Evolutionary conservation across 2,888 invertebrate species (phyloP).

Genomic region (Mythimna vitellina): DNA sequence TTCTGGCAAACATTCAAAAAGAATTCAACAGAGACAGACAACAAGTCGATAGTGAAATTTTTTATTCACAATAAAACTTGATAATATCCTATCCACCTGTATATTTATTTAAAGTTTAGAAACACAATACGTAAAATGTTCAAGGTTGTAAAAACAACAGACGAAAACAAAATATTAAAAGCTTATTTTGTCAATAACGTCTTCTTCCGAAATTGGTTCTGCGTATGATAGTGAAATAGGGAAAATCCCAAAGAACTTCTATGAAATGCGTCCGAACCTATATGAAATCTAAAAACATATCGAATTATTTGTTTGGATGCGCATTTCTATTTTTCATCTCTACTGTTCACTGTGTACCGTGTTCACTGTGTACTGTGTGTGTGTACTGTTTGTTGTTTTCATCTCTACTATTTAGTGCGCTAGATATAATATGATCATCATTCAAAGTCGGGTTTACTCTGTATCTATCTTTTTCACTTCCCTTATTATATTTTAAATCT

Average conservation of each 20-base stretch:
- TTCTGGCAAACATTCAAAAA: constrained; percentile 48
- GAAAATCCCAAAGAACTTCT: constrained; percentile 12
- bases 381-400: too few species aligned
- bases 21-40: constrained; percentile 19
- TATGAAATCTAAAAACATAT: background rate
- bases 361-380: too few species aligned
- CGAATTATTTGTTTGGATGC: too few species aligned
- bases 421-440: too few species aligned
- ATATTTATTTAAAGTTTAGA: constrained; percentile 23
- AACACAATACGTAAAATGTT: constrained; percentile 9
- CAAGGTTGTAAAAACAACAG: constrained; percentile 29
- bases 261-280: background rate
- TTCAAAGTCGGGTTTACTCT: too few species aligned
- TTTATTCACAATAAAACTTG: constrained; percentile 41
- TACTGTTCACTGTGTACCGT: too few species aligned
- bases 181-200: constrained; percentile 3
- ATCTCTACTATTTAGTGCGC: too few species aligned
- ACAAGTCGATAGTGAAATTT: constrained; percentile 29
- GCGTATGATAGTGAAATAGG: background rate
- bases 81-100: constrained; percentile 9
- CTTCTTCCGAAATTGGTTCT: constrained; percentile 11
- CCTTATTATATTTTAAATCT: too few species aligned
- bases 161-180: background rate
- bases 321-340: too few species aligned
- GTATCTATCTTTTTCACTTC: too few species aligned